These are phyloP conservation scores for Sebastes diaconus DNA, from an alignment of 2,797 vertebrate species.

Conservation along the genomic window DNA sequence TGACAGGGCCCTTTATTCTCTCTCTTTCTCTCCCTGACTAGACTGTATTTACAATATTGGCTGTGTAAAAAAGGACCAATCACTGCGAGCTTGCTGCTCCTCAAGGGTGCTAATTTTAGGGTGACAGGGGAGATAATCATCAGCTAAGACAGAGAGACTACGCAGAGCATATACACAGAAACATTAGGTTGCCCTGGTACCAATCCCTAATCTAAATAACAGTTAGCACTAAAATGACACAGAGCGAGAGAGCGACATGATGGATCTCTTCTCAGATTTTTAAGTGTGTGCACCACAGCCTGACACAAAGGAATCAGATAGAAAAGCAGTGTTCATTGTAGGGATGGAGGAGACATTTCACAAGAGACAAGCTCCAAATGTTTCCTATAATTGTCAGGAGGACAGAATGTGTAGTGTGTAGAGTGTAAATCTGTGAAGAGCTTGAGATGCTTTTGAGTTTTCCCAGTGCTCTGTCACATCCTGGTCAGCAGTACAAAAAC, in stretches of 20 bases:
- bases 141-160: slow-evolving; percentile 53
- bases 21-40: slow-evolving; percentile 21
- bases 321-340: not conserved
- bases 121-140: slow-evolving; percentile 67
- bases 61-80: slow-evolving; percentile 29
- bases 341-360: slow-evolving; percentile 21
- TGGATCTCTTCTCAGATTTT: slow-evolving; percentile 26
- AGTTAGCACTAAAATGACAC: slow-evolving; percentile 53
- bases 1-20: not conserved
- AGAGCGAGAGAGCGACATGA: slow-evolving; percentile 41
- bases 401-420: not conserved
- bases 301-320: slow-evolving; percentile 23
- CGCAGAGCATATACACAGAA: slow-evolving; percentile 59
- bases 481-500: not conserved
- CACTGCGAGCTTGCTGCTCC: slow-evolving; percentile 20
- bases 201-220: slow-evolving; percentile 71
- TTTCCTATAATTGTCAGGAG: not conserved
- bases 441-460: not conserved
- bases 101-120: slow-evolving; percentile 52
- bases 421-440: not conserved
- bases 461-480: not conserved
- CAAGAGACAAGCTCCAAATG: not conserved
- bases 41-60: slow-evolving; percentile 41
- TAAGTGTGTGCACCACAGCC: slow-evolving; percentile 24
- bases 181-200: slow-evolving; percentile 63